Conservation (phyloP, 2,888 invertebrate species). For the Philopedon plagiatum region DNA sequence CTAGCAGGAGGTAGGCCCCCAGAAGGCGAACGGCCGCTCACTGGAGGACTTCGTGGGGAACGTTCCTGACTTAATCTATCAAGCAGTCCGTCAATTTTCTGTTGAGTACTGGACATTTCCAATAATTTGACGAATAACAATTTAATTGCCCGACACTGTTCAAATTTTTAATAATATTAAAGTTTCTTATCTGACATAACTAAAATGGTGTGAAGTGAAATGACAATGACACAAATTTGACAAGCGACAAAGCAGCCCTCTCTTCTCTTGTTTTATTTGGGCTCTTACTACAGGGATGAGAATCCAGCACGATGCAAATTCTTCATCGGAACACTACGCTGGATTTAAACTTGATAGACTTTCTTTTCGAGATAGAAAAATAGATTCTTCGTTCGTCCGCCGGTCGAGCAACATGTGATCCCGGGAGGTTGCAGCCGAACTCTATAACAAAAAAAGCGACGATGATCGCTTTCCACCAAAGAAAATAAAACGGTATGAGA, state of each 20-base stretch:
- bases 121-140: conserved; percentile 19
- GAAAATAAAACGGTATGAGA: no score
- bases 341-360: no score
- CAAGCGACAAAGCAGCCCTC: neutral
- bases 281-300: no score
- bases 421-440: no score
- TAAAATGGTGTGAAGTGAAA: conserved; percentile 9
- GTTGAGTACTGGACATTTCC: conserved; percentile 78
- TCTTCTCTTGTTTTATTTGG: neutral
- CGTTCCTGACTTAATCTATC: conserved; percentile 79
- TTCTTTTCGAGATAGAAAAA: no score
- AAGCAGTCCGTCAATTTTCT: conserved; percentile 87
- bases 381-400: no score
- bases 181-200: conserved; percentile 33
- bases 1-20: conserved; percentile 53
- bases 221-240: neutral
- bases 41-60: conserved; percentile 49
- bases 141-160: neutral
- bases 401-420: no score
- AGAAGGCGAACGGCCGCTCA: conserved; percentile 49
- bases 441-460: no score
- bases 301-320: no score
- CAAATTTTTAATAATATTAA: conserved; percentile 15
- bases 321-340: no score
- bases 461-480: no score